Percentiles rank a stretch among this genome's conserved stretches.
These are phyloP conservation scores for Oreochromis grahami DNA, from an alignment of 2,797 vertebrate genomes.

Conservation along the genomic window DNA sequence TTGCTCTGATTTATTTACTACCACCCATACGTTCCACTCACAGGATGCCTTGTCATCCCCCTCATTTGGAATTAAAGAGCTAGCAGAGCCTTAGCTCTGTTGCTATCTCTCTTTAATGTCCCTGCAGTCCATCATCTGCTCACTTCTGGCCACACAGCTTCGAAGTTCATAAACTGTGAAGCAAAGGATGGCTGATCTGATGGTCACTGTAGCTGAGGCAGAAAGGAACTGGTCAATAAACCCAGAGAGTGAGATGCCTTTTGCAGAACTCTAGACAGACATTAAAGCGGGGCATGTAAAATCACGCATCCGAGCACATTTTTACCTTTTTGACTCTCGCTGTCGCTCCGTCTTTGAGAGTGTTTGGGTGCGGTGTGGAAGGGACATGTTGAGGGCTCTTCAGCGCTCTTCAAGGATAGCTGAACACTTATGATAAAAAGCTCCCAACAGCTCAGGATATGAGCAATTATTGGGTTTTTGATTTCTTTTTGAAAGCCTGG, in stretches of 20 bases:
- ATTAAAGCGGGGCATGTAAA: constrained; percentile 28
- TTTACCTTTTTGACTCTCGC: constrained; percentile 12
- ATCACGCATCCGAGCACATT: constrained; percentile 25
- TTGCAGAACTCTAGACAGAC: constrained; percentile 9
- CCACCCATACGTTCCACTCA: constrained; percentile 2
- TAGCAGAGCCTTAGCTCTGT: constrained; percentile 19
- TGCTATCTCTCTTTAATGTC: constrained; percentile 33
- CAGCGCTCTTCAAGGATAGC: background rate
- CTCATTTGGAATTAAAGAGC: constrained; percentile 56
- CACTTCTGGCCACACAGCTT: constrained; percentile 9
- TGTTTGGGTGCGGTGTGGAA: constrained; percentile 2
- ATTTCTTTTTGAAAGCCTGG: background rate
- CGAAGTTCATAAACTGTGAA: constrained; percentile 64
- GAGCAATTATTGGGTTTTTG: constrained; percentile 27
- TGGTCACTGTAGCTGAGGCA: constrained; percentile 58
- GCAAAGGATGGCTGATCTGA: constrained; percentile 64
- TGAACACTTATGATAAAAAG: background rate
- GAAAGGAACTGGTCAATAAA: constrained; percentile 56
- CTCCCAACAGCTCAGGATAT: background rate
- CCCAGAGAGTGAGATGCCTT: constrained; percentile 40
- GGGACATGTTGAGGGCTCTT: background rate
- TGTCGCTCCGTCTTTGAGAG: background rate
- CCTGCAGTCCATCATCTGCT: constrained; percentile 52
- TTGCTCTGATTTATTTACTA: constrained; percentile 46
- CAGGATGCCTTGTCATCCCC: constrained; percentile 36